A percentile compares a stretch with the other conserved stretches of the same genome.
Evolutionary conservation across 2,113 vertebrate genomes (phyloP).

Genomic region (Steatornis caripensis): DNA sequence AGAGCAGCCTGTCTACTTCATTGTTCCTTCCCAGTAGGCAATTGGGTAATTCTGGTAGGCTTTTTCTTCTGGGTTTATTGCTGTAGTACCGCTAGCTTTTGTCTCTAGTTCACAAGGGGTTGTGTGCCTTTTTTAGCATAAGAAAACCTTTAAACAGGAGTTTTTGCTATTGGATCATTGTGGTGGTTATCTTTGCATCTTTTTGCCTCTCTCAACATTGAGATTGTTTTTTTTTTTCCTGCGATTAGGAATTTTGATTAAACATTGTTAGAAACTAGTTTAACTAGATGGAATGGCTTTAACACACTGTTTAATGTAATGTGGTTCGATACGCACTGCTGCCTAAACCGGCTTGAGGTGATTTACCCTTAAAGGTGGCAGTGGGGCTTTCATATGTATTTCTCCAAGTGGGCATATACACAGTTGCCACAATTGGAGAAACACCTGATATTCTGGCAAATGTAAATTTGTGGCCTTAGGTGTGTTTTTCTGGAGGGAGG

Average conservation of each 20-base stretch:
- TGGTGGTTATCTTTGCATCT: slow-evolving; percentile 58
- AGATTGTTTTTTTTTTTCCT: not conserved
- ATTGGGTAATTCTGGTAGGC: slow-evolving; percentile 64
- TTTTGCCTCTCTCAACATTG: slow-evolving; percentile 30
- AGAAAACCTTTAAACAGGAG: slow-evolving; percentile 49
- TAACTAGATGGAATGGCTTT: slow-evolving; percentile 38
- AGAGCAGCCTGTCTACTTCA: slow-evolving; percentile 65
- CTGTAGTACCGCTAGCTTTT: slow-evolving; percentile 69
- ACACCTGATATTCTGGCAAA: slow-evolving; percentile 35
- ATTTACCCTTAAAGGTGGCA: not conserved
- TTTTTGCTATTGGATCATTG: slow-evolving; percentile 58
- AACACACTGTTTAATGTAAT: not conserved
- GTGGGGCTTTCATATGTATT: not conserved
- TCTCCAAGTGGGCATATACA: not conserved
- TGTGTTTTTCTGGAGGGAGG: not conserved
- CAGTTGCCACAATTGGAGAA: slow-evolving; percentile 11
- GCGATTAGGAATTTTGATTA: slow-evolving; percentile 27
- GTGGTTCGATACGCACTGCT: not conserved
- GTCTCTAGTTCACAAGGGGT: slow-evolving; percentile 69
- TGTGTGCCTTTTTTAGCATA: slow-evolving; percentile 73
- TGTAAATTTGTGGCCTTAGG: slow-evolving; percentile 50
- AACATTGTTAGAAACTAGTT: slow-evolving; percentile 26
- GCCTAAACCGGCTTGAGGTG: slow-evolving; percentile 1
- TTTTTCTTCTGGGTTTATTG: slow-evolving; percentile 70
- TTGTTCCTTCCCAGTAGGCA: slow-evolving; percentile 65